Evolutionary conservation across 37 sponge, comb jelly and placozoan species (phyloP), one percentile per base, ranked within the genome.

Genomic region (Dysidea cf. avara): DNA sequence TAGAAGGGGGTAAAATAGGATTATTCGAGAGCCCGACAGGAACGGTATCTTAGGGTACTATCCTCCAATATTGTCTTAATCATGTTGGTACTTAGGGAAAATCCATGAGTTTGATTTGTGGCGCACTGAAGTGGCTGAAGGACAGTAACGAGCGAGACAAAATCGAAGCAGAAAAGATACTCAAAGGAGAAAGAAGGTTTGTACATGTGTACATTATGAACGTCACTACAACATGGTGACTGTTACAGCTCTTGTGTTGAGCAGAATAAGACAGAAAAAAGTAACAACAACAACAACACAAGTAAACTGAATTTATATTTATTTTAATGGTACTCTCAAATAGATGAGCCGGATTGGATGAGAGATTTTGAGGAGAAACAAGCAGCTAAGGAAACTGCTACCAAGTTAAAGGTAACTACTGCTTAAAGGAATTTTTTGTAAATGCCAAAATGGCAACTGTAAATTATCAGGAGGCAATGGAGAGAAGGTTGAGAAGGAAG

Each of bases 11-110:
- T 0, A 58, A 66, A 29, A 71, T 92, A 33, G 99, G 99, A 40
- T 88, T 99, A 28, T 96, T 99, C 36, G 99, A 99, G 77, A 99
- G 99, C 53, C 99, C 96, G n/a, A 99, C 99, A n/a, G 99, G 99
- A 77, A 99, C 99, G 24, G 97, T 91, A 57, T 47, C 73, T 16
- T 47, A 13, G 20, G 4, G 17, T 43, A n/a, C n/a, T n/a, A n/a
- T n/a, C n/a, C n/a, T n/a, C n/a, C n/a, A n/a, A n/a, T n/a, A n/a
- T n/a, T n/a, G n/a, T n/a, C n/a, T n/a, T n/a, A n/a, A n/a, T n/a
- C n/a, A n/a, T n/a, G n/a, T n/a, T n/a, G n/a, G n/a, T n/a, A n/a
- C n/a, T 14, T 61, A 92, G 89, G 95, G 98, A 1, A 99, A 99
- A 48, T 96, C 99, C n/a, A 75, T 99, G 34, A 99, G 99, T 61